Evolutionary conservation across 2,113 vertebrate species (phyloP).

Genomic region (Nibea coibor): DNA sequence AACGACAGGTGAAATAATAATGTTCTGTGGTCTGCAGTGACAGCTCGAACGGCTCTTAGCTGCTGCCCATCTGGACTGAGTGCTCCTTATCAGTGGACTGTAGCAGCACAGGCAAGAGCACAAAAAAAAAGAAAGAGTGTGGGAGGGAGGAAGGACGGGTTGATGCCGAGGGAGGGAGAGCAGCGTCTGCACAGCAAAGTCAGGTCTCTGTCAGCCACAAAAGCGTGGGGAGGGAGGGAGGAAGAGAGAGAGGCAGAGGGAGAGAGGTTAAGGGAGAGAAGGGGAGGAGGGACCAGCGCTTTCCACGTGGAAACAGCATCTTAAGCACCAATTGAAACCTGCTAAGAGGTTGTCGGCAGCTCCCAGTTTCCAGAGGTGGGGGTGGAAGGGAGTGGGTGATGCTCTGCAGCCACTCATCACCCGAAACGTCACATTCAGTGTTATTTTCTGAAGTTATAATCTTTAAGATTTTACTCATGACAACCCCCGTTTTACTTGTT

Average conservation of each 20-base stretch:
- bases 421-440: not conserved
- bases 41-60: constrained; percentile 61
- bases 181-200: constrained; percentile 61
- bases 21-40: constrained; percentile 36
- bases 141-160: constrained; percentile 40
- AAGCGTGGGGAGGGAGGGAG: constrained; percentile 38
- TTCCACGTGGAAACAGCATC: constrained; percentile 65
- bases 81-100: constrained; percentile 59
- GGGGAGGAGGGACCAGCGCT: constrained; percentile 27
- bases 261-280: constrained; percentile 31
- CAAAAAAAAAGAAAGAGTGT: too few relatives aligned
- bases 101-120: constrained; percentile 46
- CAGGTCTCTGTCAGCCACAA: constrained; percentile 75
- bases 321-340: constrained; percentile 54
- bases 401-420: constrained; percentile 21
- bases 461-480: not conserved
- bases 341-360: constrained; percentile 33
- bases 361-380: constrained; percentile 24
- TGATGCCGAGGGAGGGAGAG: constrained; percentile 53
- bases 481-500: too few relatives aligned
- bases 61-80: constrained; percentile 57
- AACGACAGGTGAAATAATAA: constrained; percentile 66
- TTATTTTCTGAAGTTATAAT: not conserved
- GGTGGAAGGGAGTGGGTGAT: constrained; percentile 17
- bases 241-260: constrained; percentile 1